These are phyloP conservation scores for Micropoecilia bifurca DNA, from an alignment of 2,797 vertebrate genomes.

Conservation along the genomic window DNA sequence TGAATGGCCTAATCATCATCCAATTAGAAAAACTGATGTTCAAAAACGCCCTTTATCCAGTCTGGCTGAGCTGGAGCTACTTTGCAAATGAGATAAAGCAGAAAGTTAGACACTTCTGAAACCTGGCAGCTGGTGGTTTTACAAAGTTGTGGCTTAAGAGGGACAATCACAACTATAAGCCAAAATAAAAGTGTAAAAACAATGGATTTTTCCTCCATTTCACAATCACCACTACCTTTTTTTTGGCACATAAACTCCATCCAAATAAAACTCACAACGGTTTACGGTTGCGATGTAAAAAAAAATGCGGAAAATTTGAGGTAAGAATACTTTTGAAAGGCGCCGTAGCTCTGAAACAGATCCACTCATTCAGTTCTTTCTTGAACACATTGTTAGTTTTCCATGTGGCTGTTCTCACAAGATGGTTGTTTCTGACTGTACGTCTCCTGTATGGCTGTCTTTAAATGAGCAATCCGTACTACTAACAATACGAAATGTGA, in stretches of 20 bases:
- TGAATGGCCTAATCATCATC: background rate
- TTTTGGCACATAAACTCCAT: background rate
- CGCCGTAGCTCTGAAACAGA: background rate
- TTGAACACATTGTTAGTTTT: slow-evolving; percentile 10
- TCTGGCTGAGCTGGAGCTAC: background rate
- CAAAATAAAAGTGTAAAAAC: background rate
- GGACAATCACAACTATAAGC: background rate
- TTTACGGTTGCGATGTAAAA: background rate
- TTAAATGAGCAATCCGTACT: slow-evolving; percentile 31
- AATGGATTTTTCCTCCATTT: background rate
- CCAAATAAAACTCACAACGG: background rate
- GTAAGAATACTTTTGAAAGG: background rate
- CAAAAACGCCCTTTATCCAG: background rate
- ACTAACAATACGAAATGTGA: slow-evolving; percentile 3
- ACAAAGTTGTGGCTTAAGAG: background rate
- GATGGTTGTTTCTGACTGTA: slow-evolving; percentile 35
- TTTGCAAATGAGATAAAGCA: background rate
- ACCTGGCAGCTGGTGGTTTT: background rate
- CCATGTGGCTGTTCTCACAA: slow-evolving; percentile 29
- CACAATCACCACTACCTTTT: background rate
- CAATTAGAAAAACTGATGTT: background rate
- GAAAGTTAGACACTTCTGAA: background rate
- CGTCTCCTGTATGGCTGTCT: slow-evolving; percentile 9
- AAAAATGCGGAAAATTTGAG: background rate
- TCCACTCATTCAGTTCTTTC: background rate